Conservation (phyloP, 1,140 invertebrate genomes). For the Leptopilina clavipes region DNA sequence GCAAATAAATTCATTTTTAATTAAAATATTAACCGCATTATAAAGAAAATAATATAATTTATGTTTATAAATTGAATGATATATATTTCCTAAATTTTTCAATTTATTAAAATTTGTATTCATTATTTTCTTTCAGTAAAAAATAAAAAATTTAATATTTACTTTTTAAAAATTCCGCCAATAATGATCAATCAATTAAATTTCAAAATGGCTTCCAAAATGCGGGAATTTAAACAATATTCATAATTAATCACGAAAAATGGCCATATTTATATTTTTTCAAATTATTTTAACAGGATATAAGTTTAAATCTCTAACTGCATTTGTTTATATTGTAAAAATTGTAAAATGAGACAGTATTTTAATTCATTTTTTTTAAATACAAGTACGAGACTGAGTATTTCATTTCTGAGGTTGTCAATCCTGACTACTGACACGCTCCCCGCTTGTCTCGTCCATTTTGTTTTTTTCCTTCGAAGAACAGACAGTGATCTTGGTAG, state of each 20-base stretch:
- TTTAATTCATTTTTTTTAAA: background rate
- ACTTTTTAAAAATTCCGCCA: background rate
- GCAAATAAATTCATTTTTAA: too few species aligned
- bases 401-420: background rate
- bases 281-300: background rate
- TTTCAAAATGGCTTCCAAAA: background rate
- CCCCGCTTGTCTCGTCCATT: background rate
- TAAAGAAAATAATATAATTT: too few species aligned
- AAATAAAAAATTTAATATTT: background rate
- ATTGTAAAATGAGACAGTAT: background rate
- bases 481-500: conserved; percentile 1
- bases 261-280: background rate
- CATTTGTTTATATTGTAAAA: background rate
- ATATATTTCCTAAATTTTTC: too few species aligned
- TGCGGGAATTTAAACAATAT: background rate
- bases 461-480: conserved; percentile 8
- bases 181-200: background rate
- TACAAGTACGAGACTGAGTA: background rate
- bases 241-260: background rate
- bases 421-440: background rate
- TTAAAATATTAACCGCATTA: too few species aligned
- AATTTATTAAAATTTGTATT: too few species aligned
- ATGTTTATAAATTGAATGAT: too few species aligned
- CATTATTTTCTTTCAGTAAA: too few species aligned
- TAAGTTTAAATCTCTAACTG: background rate